These are phyloP conservation scores for Phyllopteryx taeniolatus DNA, from an alignment of 2,113 vertebrate genomes.

Conservation along the genomic window DNA sequence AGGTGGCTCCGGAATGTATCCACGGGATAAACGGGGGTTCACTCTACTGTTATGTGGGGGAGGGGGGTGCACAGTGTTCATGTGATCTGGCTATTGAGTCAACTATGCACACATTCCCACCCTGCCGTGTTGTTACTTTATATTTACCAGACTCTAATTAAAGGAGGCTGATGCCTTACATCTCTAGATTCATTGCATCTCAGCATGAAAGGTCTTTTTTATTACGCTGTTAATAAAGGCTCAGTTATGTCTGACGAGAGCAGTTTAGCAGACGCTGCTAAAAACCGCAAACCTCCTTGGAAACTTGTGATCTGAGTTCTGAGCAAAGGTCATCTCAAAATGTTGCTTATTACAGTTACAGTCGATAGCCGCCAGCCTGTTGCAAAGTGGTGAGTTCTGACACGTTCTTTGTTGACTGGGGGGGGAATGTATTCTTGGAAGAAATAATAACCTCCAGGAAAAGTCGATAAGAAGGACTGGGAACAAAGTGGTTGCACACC, in stretches of 20 bases:
- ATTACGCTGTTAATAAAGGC: background rate
- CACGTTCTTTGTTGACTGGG: background rate
- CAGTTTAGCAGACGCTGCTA: background rate
- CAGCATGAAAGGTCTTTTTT: background rate
- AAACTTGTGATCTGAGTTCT: background rate
- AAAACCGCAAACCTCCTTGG: background rate
- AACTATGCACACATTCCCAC: slow-evolving; percentile 40
- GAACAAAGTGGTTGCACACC: background rate
- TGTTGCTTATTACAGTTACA: background rate
- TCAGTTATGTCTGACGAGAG: background rate
- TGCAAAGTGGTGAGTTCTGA: slow-evolving; percentile 7
- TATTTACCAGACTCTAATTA: slow-evolving; percentile 13
- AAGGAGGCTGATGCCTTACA: background rate
- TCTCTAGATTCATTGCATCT: background rate
- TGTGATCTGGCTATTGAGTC: slow-evolving; percentile 51
- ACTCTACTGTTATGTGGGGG: slow-evolving; percentile 35
- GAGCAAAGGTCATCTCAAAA: background rate
- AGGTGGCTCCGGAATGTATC: too few relatives aligned
- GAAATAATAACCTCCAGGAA: background rate
- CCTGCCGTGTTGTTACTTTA: slow-evolving; percentile 25
- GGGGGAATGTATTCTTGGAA: slow-evolving; percentile 4
- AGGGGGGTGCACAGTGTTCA: slow-evolving; percentile 50
- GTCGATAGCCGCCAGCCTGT: background rate
- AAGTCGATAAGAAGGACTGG: background rate
- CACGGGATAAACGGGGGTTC: background rate